Conservation (phyloP, 2,113 vertebrate genomes). For the Malurus cyaneus region DNA sequence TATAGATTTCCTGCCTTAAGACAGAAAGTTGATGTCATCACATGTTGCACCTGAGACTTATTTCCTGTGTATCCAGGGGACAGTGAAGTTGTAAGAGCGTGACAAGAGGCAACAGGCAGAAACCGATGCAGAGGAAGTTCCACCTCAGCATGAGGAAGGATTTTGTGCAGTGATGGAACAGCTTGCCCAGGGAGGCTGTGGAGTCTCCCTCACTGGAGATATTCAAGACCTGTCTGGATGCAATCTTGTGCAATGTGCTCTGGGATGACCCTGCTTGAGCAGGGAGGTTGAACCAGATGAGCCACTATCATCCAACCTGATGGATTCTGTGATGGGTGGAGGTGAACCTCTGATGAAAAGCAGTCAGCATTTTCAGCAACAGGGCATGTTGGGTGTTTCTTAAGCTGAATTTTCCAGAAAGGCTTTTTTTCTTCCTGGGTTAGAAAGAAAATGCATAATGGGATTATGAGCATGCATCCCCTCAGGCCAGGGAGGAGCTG, state of each 20-base stretch:
- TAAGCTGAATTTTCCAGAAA: background rate
- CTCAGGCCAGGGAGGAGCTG: background rate
- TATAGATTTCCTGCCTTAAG: background rate
- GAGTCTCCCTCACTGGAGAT: background rate
- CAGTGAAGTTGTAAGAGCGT: background rate
- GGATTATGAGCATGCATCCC: background rate
- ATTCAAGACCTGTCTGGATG: background rate
- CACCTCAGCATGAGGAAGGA: background rate
- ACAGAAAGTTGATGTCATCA: background rate
- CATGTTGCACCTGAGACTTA: background rate
- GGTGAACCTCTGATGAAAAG: background rate
- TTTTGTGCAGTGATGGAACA: background rate
- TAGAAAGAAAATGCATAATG: background rate
- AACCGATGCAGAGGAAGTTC: background rate
- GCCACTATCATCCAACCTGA: background rate
- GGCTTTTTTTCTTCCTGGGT: background rate
- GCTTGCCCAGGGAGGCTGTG: background rate
- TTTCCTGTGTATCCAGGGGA: background rate
- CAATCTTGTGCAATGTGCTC: background rate
- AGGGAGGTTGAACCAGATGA: background rate
- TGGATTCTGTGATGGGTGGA: background rate
- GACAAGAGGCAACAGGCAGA: background rate
- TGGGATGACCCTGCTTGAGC: background rate
- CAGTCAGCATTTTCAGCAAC: background rate
- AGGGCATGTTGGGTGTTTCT: background rate